Base-by-base conservation (phyloP, 2,113 vertebrate species). In the Podarcis raffonei region DNA sequence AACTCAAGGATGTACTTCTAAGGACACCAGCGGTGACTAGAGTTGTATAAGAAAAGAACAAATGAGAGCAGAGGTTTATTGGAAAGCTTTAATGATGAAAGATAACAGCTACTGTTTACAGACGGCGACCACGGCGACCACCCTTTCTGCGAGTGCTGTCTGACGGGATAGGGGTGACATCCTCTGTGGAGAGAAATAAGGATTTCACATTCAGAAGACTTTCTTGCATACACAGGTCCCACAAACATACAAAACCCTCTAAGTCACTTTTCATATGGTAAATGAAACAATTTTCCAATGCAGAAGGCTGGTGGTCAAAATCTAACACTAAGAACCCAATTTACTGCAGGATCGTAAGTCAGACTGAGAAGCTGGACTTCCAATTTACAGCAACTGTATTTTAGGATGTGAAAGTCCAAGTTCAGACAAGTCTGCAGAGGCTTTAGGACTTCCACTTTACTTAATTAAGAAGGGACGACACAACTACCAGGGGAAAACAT, bases 111-210 rank as follows among this genome's bases (percentile, higher is more conserved):
- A 7, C 57, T 91, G 90, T 96, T 97, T 97, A 99, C 98, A 99
- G 98, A 96, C 99, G 98, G 90, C 98, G 98, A 93, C 99, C 98
- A 71, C 99, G 98, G 59, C 99, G 99, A 89, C 99, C 99, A 0
- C 99, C 99, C 98, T 99, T 99, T 94, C 99, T 98, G 96, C 99
- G 98, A 94, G 99, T 99, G 37, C 99, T 99, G 97, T 99, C 99
- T 0, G 99, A 99, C 2, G 99, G 99, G 94, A 99, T 99, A 71
- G 99, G 99, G 77, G 99, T 99, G 89, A 99, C 99, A 85, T 99
- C 99, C 98, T 99, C 99, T 99, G 98, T 0, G 0, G 77, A 90
- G 85, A 93, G 6, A 48, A 84, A 84, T 84, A 93, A 9, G 37
- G 23, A 66, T 7, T 37, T 20, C 57, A 72, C 4, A 75, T 35